Percentiles rank a stretch among this genome's conserved stretches.
These are phyloP conservation scores for Protomyctophum bolini DNA, from an alignment of 2,113 vertebrate genomes.

Conservation along the genomic window DNA sequence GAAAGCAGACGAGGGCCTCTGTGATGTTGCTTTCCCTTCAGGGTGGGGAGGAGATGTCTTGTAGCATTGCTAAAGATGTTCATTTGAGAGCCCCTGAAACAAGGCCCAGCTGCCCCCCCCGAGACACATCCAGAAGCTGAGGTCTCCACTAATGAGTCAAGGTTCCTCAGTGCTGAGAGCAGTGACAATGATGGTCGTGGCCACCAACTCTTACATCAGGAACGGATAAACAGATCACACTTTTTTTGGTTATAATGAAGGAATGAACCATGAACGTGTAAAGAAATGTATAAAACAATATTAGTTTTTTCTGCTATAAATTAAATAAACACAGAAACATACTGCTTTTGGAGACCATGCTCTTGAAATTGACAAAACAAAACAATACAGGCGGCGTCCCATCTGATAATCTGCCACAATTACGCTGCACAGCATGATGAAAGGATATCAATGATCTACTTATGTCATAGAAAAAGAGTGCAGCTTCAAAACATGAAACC, in stretches of 20 bases:
- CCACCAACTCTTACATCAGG: slow-evolving; percentile 23
- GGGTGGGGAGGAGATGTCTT: slow-evolving; percentile 75
- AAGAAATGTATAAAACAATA: slow-evolving; percentile 46
- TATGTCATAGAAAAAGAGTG: slow-evolving; percentile 70
- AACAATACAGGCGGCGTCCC: slow-evolving; percentile 51
- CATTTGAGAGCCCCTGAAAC: slow-evolving; percentile 74
- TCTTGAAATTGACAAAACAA: slow-evolving; percentile 63
- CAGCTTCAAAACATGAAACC: slow-evolving; percentile 68
- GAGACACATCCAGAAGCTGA: slow-evolving; percentile 27
- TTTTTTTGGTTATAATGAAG: slow-evolving; percentile 27
- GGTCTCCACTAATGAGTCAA: slow-evolving; percentile 62
- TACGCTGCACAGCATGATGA: slow-evolving; percentile 65
- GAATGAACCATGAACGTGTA: slow-evolving; percentile 48
- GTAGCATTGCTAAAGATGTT: slow-evolving; percentile 77
- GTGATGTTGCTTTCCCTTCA: slow-evolving; percentile 77
- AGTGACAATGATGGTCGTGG: slow-evolving; percentile 15
- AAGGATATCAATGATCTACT: slow-evolving; percentile 72
- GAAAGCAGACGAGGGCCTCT: slow-evolving; percentile 70
- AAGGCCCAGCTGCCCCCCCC: slow-evolving; percentile 15
- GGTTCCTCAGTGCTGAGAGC: slow-evolving; percentile 44
- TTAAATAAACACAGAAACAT: not conserved
- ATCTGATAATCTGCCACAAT: slow-evolving; percentile 68
- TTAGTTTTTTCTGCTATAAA: slow-evolving; percentile 53
- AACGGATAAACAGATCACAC: slow-evolving; percentile 18
- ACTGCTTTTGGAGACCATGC: slow-evolving; percentile 49